Conservation (phyloP, 2,888 invertebrate species). For the Furcula furcula region DNA sequence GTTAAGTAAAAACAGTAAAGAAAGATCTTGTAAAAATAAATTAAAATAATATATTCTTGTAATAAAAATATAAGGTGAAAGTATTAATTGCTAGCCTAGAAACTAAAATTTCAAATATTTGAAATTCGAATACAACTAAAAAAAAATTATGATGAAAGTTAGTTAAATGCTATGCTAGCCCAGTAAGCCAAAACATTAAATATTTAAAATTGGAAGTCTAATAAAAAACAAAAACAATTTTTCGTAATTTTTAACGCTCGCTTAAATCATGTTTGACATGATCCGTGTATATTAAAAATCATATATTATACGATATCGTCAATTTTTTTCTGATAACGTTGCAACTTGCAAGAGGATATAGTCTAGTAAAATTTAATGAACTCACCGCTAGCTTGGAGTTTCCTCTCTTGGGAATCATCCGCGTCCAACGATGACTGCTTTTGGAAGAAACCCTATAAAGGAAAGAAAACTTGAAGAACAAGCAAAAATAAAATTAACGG, state of each 20-base stretch:
- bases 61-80: too few species aligned
- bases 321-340: too few species aligned
- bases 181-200: background rate
- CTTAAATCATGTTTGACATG: slow-evolving; percentile 27
- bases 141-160: too few species aligned
- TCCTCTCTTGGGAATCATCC: slow-evolving; percentile 74
- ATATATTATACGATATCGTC: too few species aligned
- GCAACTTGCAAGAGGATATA: too few species aligned
- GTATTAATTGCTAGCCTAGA: background rate
- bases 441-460: slow-evolving; percentile 77
- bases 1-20: too few species aligned
- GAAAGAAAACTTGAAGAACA: too few species aligned
- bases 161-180: too few species aligned
- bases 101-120: slow-evolving; percentile 1
- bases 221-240: slow-evolving; percentile 4
- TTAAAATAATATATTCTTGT: too few species aligned
- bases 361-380: slow-evolving; percentile 25
- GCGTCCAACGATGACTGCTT: slow-evolving; percentile 70
- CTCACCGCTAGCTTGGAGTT: slow-evolving; percentile 74
- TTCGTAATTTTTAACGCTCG: slow-evolving; percentile 10
- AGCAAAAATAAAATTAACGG: too few species aligned
- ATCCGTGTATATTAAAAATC: too few species aligned
- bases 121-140: slow-evolving; percentile 8
- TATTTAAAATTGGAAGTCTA: slow-evolving; percentile 7
- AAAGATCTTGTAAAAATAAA: too few species aligned